Evolutionary conservation across 2,888 invertebrate species (phyloP), one percentile per base, ranked within the genome.

Genomic region (Caenorhabditis plicata): DNA sequence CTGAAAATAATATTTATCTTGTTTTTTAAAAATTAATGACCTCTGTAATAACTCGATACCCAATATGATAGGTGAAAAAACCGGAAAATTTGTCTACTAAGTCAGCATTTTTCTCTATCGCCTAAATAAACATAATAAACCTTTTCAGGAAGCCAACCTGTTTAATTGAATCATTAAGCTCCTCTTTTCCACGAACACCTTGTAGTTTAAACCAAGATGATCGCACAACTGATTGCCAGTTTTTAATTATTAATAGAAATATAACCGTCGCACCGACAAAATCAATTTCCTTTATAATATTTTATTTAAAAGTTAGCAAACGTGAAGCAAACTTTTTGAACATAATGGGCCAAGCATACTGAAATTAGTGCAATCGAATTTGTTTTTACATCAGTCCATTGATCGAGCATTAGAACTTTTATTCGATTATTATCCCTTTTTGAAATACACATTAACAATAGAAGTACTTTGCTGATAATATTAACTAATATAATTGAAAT

Each of bases 361-460:
- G 52, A 55, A 20, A 44, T 33, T 4, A 68, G 54, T 13, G 68
- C 63, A n/a, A 64, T 49, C 2, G 46, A 29, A 20, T 65, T 65
- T 1, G 64, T 57, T 5, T 45, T 17, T 11, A 68, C 54, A 40
- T 68, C 68, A 2, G 60, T 63, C 3, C 43, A 35, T 46, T 68
- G 68, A 25, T 68, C 68, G 35, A 55, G 54, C 58, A 53, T 53
- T 8, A 68, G 45, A 9, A 68, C 64, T 15, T 51, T 20, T 1
- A 68, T 55, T 38, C 64, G 57, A n/a, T 54, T 48, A 9, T 47
- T 47, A 3, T 61, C 50, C 13, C 49, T 26, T 41, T 60, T 49
- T 17, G 46, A 9, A 3, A 45, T 22, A 19, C 68, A 65, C n/a
- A 65, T 26, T 1, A 63, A 15, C 25, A 58, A 63, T 8, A 68